Base-by-base conservation (phyloP, 2,888 invertebrate genomes). In the Xylocampa areola region DNA sequence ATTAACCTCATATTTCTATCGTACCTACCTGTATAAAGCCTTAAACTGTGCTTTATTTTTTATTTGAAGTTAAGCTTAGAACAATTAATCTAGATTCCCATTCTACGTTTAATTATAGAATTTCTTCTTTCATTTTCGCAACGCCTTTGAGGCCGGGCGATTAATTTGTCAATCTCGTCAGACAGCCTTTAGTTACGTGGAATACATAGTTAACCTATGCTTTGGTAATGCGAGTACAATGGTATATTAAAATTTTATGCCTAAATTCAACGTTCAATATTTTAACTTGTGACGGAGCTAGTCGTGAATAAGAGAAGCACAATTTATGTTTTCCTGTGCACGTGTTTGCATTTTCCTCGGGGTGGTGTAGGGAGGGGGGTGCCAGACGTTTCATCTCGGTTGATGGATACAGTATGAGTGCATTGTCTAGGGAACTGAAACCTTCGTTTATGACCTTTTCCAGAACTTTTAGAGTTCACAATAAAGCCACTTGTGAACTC, bases 341-440 rank as follows among this genome's bases (percentile, higher is more conserved):
- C 74, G 73, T 81, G 80, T 83, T 77, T 78, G 73, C 69, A 68
- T 78, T 80, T 73, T 68, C 71, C 49, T 51, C 39, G 19, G 37
- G 10, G 19, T 21, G 10, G 37, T n/a, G n/a, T n/a, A 30, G 45
- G 19, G 47, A 43, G 41, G 17, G 41, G 16, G 1, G 14, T 51
- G 68, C 57, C 73, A 80, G 81, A 80, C 84, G 71, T 82, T 84
- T 81, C 81, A 85, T 85, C 79, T 80, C 77, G 53, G 70, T 79
- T 85, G 87, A 87, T 85, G 83, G 85, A 85, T 84, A 73, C 68
- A 73, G 57, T 72, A 70, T 57, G 74, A 81, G 79, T 77, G 81
- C 82, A 85, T 84, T 86, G 88, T 87, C 82, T 84, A 79, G 76
- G 69, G 69, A 79, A 73, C 79, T 77, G 55, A 76, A 80, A 68